Conservation (phyloP, 1,140 invertebrate species). For the Hyposmocoma kahamanoa region DNA sequence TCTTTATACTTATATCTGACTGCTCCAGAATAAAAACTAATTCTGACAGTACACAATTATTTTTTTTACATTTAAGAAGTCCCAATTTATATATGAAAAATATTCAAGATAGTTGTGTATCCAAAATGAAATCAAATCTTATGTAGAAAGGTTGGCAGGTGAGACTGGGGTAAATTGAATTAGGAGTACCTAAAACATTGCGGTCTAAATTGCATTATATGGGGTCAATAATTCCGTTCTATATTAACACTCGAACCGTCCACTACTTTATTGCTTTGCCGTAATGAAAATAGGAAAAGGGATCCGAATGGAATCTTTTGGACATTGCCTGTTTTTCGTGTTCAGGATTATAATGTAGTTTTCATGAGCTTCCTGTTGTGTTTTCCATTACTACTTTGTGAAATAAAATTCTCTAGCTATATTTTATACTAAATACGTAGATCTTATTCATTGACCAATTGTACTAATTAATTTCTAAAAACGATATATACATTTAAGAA, state of each 20-base stretch:
- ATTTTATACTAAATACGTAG: slow-evolving; percentile 2
- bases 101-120: not conserved
- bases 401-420: slow-evolving; percentile 10
- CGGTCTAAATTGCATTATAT: slow-evolving; percentile 7
- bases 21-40: too few relatives aligned
- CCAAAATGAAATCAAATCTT: slow-evolving; percentile 11
- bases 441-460: not conserved
- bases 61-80: too few relatives aligned
- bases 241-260: too few relatives aligned
- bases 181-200: slow-evolving; percentile 1
- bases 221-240: not conserved
- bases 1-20: too few relatives aligned
- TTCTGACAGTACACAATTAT: too few relatives aligned
- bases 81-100: not conserved
- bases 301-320: not conserved
- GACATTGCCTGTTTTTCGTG: not conserved
- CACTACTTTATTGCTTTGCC: not conserved
- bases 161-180: slow-evolving; percentile 12
- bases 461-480: not conserved
- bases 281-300: not conserved
- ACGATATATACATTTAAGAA: not conserved
- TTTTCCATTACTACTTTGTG: not conserved
- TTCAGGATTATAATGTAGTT: not conserved
- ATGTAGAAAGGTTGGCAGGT: slow-evolving; percentile 9
- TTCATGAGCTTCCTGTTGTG: not conserved